Percentiles rank a stretch among this genome's conserved stretches.
phyloP scores from a whole-genome alignment of 1,140 invertebrate species.

The Lineus longissimus region DNA sequence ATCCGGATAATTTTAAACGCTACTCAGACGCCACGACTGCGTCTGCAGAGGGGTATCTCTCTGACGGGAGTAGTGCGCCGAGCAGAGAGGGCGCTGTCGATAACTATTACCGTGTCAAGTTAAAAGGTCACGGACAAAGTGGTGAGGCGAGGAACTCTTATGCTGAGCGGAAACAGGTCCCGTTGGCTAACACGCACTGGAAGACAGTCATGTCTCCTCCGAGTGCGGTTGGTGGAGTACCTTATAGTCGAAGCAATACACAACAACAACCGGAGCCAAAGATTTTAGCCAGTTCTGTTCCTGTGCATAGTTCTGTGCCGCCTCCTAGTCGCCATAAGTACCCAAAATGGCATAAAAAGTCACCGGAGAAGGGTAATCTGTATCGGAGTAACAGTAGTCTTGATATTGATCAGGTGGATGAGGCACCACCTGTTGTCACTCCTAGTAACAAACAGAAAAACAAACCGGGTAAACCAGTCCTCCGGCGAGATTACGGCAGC shows the following conservation, averaged over 20 bases:
- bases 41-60: background rate
- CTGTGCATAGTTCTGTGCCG: no score
- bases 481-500: slow-evolving; percentile 61
- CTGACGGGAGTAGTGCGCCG: background rate
- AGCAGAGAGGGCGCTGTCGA: background rate
- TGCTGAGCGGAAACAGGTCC: background rate
- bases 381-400: slow-evolving; percentile 68
- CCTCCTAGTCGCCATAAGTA: no score
- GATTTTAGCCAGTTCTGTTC: no score
- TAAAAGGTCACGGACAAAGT: background rate
- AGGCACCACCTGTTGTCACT: slow-evolving; percentile 14
- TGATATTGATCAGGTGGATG: slow-evolving; percentile 61
- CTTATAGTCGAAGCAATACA: no score
- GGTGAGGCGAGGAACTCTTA: background rate
- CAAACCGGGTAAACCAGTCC: slow-evolving; percentile 20
- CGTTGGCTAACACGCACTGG: background rate
- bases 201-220: no score
- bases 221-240: no score
- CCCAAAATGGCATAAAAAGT: no score
- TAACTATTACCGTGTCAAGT: background rate
- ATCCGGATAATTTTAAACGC: no score
- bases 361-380: slow-evolving; percentile 21
- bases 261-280: no score
- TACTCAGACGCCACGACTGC: no score
- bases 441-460: background rate